phyloP scores from a whole-genome alignment of 2,113 vertebrate species.

The Heteronetta atricapilla region DNA sequence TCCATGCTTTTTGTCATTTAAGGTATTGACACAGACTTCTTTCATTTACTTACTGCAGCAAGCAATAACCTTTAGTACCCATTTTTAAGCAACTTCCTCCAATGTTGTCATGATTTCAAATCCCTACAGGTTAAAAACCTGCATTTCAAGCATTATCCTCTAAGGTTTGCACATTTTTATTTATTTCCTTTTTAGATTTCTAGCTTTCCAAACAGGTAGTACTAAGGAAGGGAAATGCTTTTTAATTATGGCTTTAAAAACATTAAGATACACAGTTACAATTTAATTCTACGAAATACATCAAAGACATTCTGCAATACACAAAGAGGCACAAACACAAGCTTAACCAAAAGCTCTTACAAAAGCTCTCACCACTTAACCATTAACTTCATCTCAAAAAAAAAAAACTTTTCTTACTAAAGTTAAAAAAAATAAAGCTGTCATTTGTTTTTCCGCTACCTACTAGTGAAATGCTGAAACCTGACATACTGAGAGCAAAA shows the following conservation, averaged over 20 bases:
- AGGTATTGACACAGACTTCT: neutral
- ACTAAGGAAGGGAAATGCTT: neutral
- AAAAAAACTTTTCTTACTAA: neutral
- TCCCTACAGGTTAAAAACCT: neutral
- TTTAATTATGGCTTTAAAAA: neutral
- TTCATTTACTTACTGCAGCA: neutral
- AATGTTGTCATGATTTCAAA: neutral
- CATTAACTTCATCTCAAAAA: neutral
- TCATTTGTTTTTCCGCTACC: neutral
- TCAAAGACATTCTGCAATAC: neutral
- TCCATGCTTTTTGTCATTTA: neutral
- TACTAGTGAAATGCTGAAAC: neutral
- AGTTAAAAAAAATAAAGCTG: neutral
- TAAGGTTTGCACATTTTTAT: neutral
- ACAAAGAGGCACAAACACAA: neutral
- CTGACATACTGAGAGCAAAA: neutral
- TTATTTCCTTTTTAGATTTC: neutral
- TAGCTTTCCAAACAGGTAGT: neutral
- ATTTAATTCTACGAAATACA: neutral
- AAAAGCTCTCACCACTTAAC: neutral
- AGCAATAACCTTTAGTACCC: neutral
- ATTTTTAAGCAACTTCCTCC: neutral
- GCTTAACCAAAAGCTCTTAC: neutral
- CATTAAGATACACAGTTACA: neutral
- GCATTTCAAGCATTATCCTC: neutral